A percentile compares a stretch with the other conserved stretches of the same genome.
Evolutionary conservation across 2,113 vertebrate species (phyloP).

Genomic region (Phaethon lepturus): DNA sequence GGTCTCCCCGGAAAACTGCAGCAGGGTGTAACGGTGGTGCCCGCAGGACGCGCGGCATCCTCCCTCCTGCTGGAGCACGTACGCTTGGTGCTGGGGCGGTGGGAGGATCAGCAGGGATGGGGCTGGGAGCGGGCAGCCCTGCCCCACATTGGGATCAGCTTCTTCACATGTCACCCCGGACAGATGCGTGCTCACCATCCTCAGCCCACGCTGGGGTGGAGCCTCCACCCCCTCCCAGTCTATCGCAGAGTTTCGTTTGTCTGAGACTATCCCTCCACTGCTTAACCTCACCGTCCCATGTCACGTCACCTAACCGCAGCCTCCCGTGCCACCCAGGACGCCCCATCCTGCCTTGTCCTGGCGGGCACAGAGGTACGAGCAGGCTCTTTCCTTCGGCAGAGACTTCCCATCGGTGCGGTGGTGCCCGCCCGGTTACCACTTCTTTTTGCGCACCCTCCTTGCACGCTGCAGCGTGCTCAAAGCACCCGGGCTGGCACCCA

Average conservation of each 20-base stretch:
- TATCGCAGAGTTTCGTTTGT: not conserved
- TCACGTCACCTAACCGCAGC: not conserved
- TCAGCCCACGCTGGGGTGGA: not conserved
- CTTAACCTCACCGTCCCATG: fast-evolving
- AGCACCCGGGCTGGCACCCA: not conserved
- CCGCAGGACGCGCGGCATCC: fast-evolving
- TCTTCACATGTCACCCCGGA: not conserved
- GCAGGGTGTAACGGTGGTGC: not conserved
- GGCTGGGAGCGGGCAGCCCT: not conserved
- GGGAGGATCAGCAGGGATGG: not conserved
- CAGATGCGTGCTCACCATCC: not conserved
- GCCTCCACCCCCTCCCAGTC: not conserved
- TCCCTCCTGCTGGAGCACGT: not conserved
- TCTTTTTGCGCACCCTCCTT: not conserved
- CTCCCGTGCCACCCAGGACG: fast-evolving
- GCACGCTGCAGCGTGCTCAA: not conserved
- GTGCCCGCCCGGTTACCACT: not conserved
- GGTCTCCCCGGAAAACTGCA: not conserved
- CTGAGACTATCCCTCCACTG: not conserved
- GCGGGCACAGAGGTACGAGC: not conserved
- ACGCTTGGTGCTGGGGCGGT: fast-evolving
- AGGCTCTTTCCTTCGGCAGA: not conserved
- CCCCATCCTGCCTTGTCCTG: not conserved
- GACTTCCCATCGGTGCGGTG: fast-evolving
- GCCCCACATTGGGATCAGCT: not conserved